A percentile compares a stretch with the other conserved stretches of the same genome.
Evolutionary conservation across 1,140 invertebrate species (phyloP).

Genomic region (Macrobrachium rosenbergii): DNA sequence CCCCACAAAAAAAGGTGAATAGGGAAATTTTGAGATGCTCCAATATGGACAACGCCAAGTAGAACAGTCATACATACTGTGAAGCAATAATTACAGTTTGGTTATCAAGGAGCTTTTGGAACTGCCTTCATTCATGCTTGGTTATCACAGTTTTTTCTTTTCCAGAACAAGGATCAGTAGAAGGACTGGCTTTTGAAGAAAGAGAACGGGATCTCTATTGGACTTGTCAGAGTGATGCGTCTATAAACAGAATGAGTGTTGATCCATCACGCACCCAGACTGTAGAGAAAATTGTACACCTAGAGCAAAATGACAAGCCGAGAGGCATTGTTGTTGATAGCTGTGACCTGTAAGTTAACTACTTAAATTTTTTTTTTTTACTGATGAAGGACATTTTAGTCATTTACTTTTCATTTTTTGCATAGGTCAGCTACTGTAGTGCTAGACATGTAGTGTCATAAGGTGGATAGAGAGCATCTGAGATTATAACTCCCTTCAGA

Average conservation of each 20-base stretch:
- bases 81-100: too few relatives aligned
- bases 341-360: constrained; percentile 77
- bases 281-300: constrained; percentile 74
- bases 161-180: constrained; percentile 81
- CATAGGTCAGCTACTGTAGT: too few relatives aligned
- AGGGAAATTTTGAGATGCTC: too few relatives aligned
- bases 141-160: not conserved
- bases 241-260: constrained; percentile 78
- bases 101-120: too few relatives aligned
- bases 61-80: too few relatives aligned
- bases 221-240: constrained; percentile 86
- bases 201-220: constrained; percentile 81
- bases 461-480: too few relatives aligned
- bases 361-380: not conserved
- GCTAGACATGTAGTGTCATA: too few relatives aligned
- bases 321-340: constrained; percentile 86
- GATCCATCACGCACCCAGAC: constrained; percentile 72
- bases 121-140: too few relatives aligned
- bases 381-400: not conserved
- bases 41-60: too few relatives aligned
- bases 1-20: too few relatives aligned
- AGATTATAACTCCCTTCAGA: too few relatives aligned
- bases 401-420: too few relatives aligned
- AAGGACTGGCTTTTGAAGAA: constrained; percentile 84
- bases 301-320: constrained; percentile 81